These are phyloP conservation scores for Pinna nobilis DNA, from an alignment of 1,140 invertebrate genomes.

Conservation along the genomic window DNA sequence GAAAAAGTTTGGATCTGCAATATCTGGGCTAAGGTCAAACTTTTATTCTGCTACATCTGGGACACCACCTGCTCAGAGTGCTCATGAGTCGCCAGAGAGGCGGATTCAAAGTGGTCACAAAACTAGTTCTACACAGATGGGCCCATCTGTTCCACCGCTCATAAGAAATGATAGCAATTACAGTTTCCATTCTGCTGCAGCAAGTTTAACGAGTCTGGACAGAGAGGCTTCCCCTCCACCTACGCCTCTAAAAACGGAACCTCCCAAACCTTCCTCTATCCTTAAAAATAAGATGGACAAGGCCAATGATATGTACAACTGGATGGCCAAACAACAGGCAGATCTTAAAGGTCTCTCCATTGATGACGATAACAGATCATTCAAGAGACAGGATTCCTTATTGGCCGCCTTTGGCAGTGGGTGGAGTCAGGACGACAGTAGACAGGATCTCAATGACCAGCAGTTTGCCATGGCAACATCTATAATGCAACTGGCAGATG, in stretches of 20 bases:
- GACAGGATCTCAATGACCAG: constrained; percentile 62
- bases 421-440: constrained; percentile 71
- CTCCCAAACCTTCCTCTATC: constrained; percentile 58
- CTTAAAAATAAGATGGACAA: constrained; percentile 65
- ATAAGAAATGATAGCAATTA: constrained; percentile 83
- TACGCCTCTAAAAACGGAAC: constrained; percentile 54
- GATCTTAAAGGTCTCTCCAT: constrained; percentile 34
- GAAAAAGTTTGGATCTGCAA: constrained; percentile 36
- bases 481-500: constrained; percentile 71
- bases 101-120: constrained; percentile 52
- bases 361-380: constrained; percentile 34
- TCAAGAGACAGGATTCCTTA: constrained; percentile 62
- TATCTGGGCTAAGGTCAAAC: not conserved
- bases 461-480: constrained; percentile 63
- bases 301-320: constrained; percentile 89
- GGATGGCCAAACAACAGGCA: constrained; percentile 93
- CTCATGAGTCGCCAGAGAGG: constrained; percentile 32
- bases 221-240: constrained; percentile 59
- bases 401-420: constrained; percentile 62
- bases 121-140: constrained; percentile 74
- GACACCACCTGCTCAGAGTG: not conserved
- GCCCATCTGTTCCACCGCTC: constrained; percentile 80
- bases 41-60: not conserved
- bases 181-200: constrained; percentile 79
- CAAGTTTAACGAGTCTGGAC: constrained; percentile 68